phyloP scores from a whole-genome alignment of 1,140 invertebrate genomes.

The Zaprionus gabonicus region DNA sequence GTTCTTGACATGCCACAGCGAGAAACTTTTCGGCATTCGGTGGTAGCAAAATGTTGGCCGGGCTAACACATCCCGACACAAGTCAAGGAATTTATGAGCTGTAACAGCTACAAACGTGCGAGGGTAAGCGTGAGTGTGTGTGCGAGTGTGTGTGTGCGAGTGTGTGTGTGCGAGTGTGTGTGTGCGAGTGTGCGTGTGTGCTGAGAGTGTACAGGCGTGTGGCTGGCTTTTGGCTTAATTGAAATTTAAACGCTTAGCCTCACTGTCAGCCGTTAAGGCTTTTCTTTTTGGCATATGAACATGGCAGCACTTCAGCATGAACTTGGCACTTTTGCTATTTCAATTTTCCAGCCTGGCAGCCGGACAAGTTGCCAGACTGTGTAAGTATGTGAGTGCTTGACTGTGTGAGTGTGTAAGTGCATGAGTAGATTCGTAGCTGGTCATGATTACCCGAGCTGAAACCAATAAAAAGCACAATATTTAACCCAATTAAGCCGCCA shows the following conservation, averaged over 20 bases:
- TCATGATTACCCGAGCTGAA: constrained; percentile 50
- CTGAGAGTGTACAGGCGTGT: constrained; percentile 22
- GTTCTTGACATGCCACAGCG: constrained; percentile 58
- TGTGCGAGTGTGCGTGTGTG: constrained; percentile 20
- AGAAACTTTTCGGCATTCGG: constrained; percentile 60
- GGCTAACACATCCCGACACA: constrained; percentile 78
- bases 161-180: constrained; percentile 16
- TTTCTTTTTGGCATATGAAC: constrained; percentile 54
- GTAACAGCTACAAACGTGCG: constrained; percentile 55
- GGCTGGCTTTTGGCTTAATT: constrained; percentile 74
- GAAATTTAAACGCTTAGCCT: constrained; percentile 78
- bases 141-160: constrained; percentile 12
- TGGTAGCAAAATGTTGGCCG: constrained; percentile 67
- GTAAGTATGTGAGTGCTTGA: not conserved
- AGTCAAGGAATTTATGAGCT: constrained; percentile 83
- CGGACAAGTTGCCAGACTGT: not conserved
- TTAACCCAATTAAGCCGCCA: constrained; percentile 75
- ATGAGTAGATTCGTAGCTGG: constrained; percentile 1
- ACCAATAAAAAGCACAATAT: constrained; percentile 69
- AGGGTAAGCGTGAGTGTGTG: constrained; percentile 11
- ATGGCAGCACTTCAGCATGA: constrained; percentile 37
- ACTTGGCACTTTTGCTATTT: constrained; percentile 59
- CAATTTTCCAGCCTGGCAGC: constrained; percentile 44
- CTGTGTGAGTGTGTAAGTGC: not conserved
- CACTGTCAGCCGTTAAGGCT: constrained; percentile 66